Conservation (phyloP, 2,888 invertebrate genomes). For the Ormyrus rosae region DNA sequence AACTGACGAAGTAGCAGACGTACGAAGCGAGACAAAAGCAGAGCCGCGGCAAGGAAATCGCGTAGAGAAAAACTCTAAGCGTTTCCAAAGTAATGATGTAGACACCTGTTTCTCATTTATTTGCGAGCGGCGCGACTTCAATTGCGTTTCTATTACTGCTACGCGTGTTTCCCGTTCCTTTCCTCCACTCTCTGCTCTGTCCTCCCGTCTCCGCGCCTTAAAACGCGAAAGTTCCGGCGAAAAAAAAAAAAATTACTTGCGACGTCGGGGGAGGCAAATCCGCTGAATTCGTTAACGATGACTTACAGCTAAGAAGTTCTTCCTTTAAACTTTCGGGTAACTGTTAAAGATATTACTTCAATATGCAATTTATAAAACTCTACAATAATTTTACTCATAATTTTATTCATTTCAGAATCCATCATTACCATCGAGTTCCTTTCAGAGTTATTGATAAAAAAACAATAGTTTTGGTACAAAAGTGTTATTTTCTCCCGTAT, state of each 20-base stretch:
- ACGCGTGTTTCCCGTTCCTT: not conserved
- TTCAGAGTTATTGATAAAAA: too few species aligned
- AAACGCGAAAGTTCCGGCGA: slow-evolving; percentile 40
- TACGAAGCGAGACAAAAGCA: not conserved
- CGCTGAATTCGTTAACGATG: slow-evolving; percentile 31
- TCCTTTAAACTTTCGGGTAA: slow-evolving; percentile 6
- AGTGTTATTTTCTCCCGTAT: too few species aligned
- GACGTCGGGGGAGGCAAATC: slow-evolving; percentile 7
- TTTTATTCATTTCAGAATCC: too few species aligned
- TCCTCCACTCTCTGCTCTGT: not conserved
- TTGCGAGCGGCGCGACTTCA: slow-evolving; percentile 38
- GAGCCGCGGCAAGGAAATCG: not conserved
- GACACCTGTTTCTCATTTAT: slow-evolving; percentile 59
- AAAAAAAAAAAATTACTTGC: slow-evolving; percentile 50
- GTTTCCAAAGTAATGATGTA: slow-evolving; percentile 56
- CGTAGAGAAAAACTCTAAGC: slow-evolving; percentile 48
- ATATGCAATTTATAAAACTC: too few species aligned
- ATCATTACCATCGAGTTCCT: too few species aligned
- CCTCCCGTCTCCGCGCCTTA: not conserved
- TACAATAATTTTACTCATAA: too few species aligned
- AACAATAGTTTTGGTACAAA: too few species aligned
- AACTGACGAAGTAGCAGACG: slow-evolving; percentile 27
- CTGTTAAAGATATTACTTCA: too few species aligned
- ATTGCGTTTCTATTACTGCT: slow-evolving; percentile 48
- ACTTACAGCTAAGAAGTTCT: slow-evolving; percentile 25